These are phyloP conservation scores for Chrysolina americana DNA, from an alignment of 2,888 invertebrate species.

Conservation along the genomic window DNA sequence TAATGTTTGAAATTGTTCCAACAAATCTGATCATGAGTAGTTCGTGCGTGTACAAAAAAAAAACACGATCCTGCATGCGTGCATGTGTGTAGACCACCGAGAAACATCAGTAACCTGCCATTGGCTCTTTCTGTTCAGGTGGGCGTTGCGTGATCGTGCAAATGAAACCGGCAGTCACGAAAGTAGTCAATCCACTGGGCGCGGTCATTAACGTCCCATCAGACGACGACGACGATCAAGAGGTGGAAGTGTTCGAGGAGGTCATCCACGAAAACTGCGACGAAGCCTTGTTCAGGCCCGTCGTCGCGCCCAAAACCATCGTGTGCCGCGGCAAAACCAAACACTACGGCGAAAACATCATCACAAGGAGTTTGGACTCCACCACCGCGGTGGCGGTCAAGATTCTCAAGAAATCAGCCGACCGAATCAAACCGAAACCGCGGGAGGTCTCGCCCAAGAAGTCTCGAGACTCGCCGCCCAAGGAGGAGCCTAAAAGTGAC, in stretches of 20 bases:
- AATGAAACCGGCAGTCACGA: conserved; percentile 72
- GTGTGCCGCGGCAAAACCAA: conserved; percentile 53
- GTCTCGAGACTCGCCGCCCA: background rate
- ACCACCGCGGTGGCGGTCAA: conserved; percentile 61
- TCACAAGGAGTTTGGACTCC: conserved; percentile 58
- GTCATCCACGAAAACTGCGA: conserved; percentile 76
- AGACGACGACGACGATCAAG: conserved; percentile 65
- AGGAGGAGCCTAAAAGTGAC: conserved; percentile 25
- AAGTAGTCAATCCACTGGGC: conserved; percentile 84
- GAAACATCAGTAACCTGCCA: conserved; percentile 76
- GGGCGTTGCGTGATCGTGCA: conserved; percentile 69
- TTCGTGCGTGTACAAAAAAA: conserved; percentile 5
- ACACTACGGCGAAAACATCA: conserved; percentile 53
- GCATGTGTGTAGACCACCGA: conserved; percentile 31
- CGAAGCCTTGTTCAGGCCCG: conserved; percentile 79
- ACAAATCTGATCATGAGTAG: conserved; percentile 1
- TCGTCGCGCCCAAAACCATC: conserved; percentile 72
- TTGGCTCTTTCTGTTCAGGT: conserved; percentile 89
- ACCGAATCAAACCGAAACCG: conserved; percentile 37
- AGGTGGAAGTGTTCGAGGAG: conserved; percentile 60
- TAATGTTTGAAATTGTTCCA: no score
- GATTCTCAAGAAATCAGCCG: conserved; percentile 50
- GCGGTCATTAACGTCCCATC: conserved; percentile 76
- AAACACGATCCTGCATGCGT: conserved; percentile 30
- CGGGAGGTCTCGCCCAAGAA: conserved; percentile 40